These are phyloP conservation scores for Gambusia affinis DNA, from an alignment of 2,113 vertebrate species.

Conservation along the genomic window DNA sequence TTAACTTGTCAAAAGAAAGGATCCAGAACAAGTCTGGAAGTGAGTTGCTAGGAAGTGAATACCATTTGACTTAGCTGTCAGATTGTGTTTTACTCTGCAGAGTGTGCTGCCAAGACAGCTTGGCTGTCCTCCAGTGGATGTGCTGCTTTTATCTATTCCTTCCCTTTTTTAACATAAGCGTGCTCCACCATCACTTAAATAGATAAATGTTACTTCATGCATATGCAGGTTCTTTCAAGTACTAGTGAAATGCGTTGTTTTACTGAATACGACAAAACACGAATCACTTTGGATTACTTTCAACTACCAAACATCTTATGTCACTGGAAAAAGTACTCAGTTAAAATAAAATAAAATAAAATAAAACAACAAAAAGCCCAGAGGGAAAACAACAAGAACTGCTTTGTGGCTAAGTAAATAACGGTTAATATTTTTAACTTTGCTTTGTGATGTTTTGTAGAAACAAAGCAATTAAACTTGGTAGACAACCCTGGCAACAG, in stretches of 20 bases:
- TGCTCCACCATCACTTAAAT: slow-evolving; percentile 29
- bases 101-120: slow-evolving; percentile 38
- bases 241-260: slow-evolving; percentile 82
- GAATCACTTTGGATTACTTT: slow-evolving; percentile 16
- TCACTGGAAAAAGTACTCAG: slow-evolving; percentile 17
- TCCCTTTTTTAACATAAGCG: slow-evolving; percentile 28
- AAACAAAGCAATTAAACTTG: slow-evolving; percentile 19
- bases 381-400: background rate
- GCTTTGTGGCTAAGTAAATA: background rate
- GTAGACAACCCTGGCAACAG: slow-evolving; percentile 49
- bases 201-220: slow-evolving; percentile 22
- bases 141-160: slow-evolving; percentile 58
- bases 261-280: slow-evolving; percentile 72
- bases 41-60: slow-evolving; percentile 65
- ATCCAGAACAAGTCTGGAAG: slow-evolving; percentile 65
- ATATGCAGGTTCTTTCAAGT: slow-evolving; percentile 8
- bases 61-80: slow-evolving; percentile 65
- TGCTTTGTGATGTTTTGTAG: slow-evolving; percentile 1
- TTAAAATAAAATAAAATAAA: background rate
- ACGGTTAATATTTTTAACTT: slow-evolving; percentile 8
- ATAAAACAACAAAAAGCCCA: slow-evolving; percentile 29
- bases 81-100: slow-evolving; percentile 59
- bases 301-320: slow-evolving; percentile 33
- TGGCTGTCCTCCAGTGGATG: slow-evolving; percentile 57
- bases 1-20: slow-evolving; percentile 40